Evolutionary conservation across 2,888 invertebrate genomes (phyloP), one percentile per base, ranked within the genome.

Genomic region (Ypsolopha scabrella): DNA sequence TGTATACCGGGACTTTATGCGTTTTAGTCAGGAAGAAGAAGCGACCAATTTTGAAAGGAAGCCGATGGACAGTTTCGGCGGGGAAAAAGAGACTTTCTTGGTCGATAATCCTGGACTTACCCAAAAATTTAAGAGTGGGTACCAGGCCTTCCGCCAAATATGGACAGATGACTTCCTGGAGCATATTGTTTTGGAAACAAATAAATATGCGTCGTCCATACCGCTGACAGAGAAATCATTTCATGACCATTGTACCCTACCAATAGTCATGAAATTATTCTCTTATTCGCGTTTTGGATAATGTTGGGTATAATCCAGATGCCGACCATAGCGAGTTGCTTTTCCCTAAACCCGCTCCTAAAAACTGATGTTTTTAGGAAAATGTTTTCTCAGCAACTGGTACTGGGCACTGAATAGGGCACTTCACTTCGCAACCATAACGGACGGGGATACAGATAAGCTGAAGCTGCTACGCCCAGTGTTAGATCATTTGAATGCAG

Each of bases 241-340:
- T 9, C 39, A 11, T 39, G 10, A 1, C 1, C 1, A 9, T 36
- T 50, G 50, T 50, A 43, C 13, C 7, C 10, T 13, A 51, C 51
- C 6, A 51, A 44, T 10, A 6, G 1, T 1, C 13, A 51, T 24
- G 51, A 51, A 37, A 37, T 51, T 4, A 1, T 51, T 9, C 13
- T 11, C 11, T 11, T 51, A 24, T 45, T 52, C 8, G 39, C 38
- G 3, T 52, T 52, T 13, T 52, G 49, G 48, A 52, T 52, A 44
- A 48, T 52, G 52, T 33, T 49, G 2, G 44, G 48, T 10, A 43
- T 52, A 8, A 11, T 49, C 13, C 7, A 11, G 11, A 44, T 49
- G 48, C 52, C 52, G 6, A 37, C 37, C 1, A 45, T 52, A 6
- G 8, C 36, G 7, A 7, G 33, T 9, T 53, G 53, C 24, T 53